Conservation (phyloP, 1,140 invertebrate genomes). For the Caenorhabditis brenneri region DNA sequence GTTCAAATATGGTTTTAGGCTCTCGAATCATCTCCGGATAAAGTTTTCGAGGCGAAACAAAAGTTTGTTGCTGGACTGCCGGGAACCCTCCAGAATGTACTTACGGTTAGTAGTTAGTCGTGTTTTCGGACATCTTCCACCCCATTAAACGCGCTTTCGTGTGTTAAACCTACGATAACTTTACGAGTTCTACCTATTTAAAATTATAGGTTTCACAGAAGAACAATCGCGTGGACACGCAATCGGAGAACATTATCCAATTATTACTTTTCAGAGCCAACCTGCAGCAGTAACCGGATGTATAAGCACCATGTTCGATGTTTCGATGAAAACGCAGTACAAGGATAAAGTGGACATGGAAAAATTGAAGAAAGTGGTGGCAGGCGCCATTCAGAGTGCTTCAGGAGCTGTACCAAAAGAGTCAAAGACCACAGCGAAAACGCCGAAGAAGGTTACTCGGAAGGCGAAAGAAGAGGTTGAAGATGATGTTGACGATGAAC, state of each 20-base stretch:
- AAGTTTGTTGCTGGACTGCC: conserved; percentile 16
- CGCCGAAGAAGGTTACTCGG: neutral
- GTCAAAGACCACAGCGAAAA: neutral
- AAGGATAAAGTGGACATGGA: neutral
- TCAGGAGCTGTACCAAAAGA: neutral
- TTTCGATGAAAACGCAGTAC: conserved; percentile 16
- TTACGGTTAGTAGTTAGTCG: conserved; percentile 25
- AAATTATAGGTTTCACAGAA: neutral
- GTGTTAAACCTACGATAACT: conserved; percentile 28
- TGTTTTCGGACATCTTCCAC: conserved; percentile 11
- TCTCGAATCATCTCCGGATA: conserved; percentile 21
- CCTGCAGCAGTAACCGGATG: neutral
- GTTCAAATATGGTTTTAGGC: neutral
- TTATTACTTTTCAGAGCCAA: conserved; percentile 24
- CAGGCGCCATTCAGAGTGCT: neutral
- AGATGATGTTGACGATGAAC: neutral
- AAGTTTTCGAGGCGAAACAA: conserved; percentile 37
- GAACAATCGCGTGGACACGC: neutral
- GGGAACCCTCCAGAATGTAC: neutral
- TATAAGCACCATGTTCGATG: neutral
- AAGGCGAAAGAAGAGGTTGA: neutral
- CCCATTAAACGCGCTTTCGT: neutral
- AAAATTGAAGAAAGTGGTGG: conserved; percentile 6
- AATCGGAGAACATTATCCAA: neutral
- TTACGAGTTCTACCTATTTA: neutral